Evolutionary conservation across 2,888 invertebrate species (phyloP).

Genomic region (Vanessa cardui): DNA sequence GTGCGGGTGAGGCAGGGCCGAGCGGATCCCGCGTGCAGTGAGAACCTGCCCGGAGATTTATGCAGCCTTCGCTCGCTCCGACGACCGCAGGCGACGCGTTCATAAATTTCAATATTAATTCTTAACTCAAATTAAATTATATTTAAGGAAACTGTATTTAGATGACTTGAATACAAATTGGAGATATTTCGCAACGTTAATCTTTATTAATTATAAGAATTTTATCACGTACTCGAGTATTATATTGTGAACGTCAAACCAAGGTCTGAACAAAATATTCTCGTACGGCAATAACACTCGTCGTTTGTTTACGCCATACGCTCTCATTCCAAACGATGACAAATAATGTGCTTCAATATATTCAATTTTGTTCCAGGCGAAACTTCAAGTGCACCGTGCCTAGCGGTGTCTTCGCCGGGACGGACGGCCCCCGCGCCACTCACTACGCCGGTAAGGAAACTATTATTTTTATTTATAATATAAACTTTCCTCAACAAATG

Average conservation of each 20-base stretch:
- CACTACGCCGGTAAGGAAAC: conserved; percentile 54
- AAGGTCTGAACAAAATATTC: too few relatives aligned
- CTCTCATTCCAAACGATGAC: too few relatives aligned
- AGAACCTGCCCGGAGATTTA: conserved; percentile 42
- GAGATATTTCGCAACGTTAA: too few relatives aligned
- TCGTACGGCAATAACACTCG: too few relatives aligned
- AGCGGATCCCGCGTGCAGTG: conserved; percentile 43
- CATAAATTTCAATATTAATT: conserved; percentile 39
- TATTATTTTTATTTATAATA: too few relatives aligned
- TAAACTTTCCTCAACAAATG: too few relatives aligned
- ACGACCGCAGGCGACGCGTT: conserved; percentile 35
- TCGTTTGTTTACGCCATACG: too few relatives aligned
- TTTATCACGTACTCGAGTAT: background rate
- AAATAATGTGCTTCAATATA: background rate
- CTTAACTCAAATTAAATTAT: conserved; percentile 21
- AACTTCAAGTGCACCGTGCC: conserved; percentile 58
- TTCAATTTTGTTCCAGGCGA: conserved; percentile 53
- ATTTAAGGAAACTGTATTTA: background rate
- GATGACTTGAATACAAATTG: background rate
- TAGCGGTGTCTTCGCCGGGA: conserved; percentile 58
- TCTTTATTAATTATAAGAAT: background rate
- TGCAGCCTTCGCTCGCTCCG: conserved; percentile 36
- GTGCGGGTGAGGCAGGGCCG: conserved; percentile 17
- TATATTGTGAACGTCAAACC: background rate
- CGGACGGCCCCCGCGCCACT: conserved; percentile 63